Evolutionary conservation across 1,140 invertebrate genomes (phyloP), one percentile per base, ranked within the genome.

Genomic region (Drosophila willistoni): DNA sequence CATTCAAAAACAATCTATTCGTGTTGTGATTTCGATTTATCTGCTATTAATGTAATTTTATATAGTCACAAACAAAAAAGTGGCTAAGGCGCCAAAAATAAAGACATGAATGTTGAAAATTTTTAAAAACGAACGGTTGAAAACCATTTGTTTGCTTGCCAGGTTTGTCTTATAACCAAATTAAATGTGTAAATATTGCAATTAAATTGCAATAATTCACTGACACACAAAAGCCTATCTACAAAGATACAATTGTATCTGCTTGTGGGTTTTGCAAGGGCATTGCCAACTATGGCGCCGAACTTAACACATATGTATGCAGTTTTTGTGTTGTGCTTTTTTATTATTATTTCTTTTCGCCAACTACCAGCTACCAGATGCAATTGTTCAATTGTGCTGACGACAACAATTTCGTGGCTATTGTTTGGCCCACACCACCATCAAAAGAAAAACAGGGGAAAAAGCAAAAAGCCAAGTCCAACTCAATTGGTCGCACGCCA

Each of bases 401-500:
- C 44, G 44, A 51, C 19, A 51, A 51, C 17, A 51, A 51, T 51
- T 51, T 51, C 17, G 17, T 51, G 44, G 44, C 44, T 19, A 51
- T 51, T 51, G 44, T 51, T 51, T 51, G 17, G 44, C 44, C 44
- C 44, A 51, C 44, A 51, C 44, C 44, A 10, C 36, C 2, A 10
- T 13, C 22, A 29, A 29, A 7, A 29, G 3, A 25, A 25, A 19
- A 47, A 47, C 17, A 7, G 0, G 1, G 14, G 7, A 22, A 51
- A 51, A 36, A 57, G 44, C 42, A 68, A 39, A 68, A 39, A 68
- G 66, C 63, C 41, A 63, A 47, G 61, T 42, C 62, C 60, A 78
- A 78, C 78, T 78, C 68, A 78, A 78, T 72, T 72, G 75, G 75
- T 77, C 61, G 73, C 73, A 57, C 34, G 54, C 39, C 54, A 41